Evolutionary conservation across 2,888 invertebrate genomes (phyloP), one percentile per base, ranked within the genome.

Genomic region (Hyalella azteca): DNA sequence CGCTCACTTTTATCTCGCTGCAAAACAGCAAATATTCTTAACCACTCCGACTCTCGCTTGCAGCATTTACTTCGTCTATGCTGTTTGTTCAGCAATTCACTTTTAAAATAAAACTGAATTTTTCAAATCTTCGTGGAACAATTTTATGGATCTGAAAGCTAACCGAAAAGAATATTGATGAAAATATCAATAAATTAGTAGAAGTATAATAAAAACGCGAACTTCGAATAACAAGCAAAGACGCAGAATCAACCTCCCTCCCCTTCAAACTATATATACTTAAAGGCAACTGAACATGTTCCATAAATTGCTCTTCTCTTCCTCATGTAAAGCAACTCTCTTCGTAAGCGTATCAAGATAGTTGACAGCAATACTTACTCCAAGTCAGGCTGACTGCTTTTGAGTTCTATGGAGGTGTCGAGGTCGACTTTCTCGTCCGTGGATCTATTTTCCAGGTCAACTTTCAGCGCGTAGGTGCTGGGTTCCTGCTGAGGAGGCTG

Each of bases 1-100:
- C 81, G 59, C 78, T 77, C 36, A 83, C 60, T 15, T 78, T 54
- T 15, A 83, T 41, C n/a, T 78, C 75, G 59, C 83, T 83, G 75
- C 0, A 36, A 22, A 13, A 73, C 39, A 19, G 19, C n/a, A n/a
- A n/a, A n/a, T n/a, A n/a, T n/a, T n/a, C n/a, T n/a, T n/a, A n/a
- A n/a, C n/a, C n/a, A n/a, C n/a, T n/a, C n/a, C n/a, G n/a, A n/a
- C n/a, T n/a, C n/a, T n/a, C n/a, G n/a, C n/a, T n/a, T n/a, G n/a
- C n/a, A n/a, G n/a, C n/a, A n/a, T n/a, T n/a, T n/a, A n/a, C n/a
- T n/a, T n/a, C n/a, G n/a, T n/a, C n/a, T n/a, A n/a, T n/a, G n/a
- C n/a, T n/a, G n/a, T n/a, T n/a, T n/a, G n/a, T n/a, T n/a, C n/a
- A n/a, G n/a, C 19, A 19, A 19, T 45, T 45, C 3, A 45, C 45